A percentile compares a stretch with the other conserved stretches of the same genome.
Conservation (phyloP, 1,140 invertebrate genomes). For the Pogonomyrmex californicus region DNA sequence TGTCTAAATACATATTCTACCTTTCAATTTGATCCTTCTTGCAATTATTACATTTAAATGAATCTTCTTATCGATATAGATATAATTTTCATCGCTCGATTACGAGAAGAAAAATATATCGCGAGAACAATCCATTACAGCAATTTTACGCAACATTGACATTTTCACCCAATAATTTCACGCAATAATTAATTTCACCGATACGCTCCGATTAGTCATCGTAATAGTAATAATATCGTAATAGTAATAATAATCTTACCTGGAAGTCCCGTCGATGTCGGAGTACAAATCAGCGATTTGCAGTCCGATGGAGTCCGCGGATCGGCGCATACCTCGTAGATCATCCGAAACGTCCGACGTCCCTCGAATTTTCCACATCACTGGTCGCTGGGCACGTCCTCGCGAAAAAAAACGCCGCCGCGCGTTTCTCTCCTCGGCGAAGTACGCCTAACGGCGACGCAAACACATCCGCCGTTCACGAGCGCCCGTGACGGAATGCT, state of each 20-base stretch:
- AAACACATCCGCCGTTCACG: constrained; percentile 79
- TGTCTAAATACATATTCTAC: not conserved
- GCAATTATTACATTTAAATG: not conserved
- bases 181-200: not conserved
- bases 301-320: not conserved
- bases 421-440: constrained; percentile 46
- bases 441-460: constrained; percentile 61
- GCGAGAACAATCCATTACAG: not conserved
- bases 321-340: not conserved
- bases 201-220: not conserved
- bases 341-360: constrained; percentile 10
- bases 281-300: not conserved
- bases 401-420: constrained; percentile 33
- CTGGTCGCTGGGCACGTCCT: constrained; percentile 19
- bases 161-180: not conserved
- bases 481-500: constrained; percentile 79
- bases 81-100: not conserved
- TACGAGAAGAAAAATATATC: not conserved
- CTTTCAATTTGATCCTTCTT: constrained; percentile 4
- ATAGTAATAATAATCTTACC: constrained; percentile 25
- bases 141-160: not conserved
- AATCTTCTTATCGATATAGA: not conserved
- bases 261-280: not conserved
- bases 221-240: not conserved
- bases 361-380: constrained; percentile 25